Conservation (phyloP, 92 coral and sea anemone genomes). For the Actinernus sp. region DNA sequence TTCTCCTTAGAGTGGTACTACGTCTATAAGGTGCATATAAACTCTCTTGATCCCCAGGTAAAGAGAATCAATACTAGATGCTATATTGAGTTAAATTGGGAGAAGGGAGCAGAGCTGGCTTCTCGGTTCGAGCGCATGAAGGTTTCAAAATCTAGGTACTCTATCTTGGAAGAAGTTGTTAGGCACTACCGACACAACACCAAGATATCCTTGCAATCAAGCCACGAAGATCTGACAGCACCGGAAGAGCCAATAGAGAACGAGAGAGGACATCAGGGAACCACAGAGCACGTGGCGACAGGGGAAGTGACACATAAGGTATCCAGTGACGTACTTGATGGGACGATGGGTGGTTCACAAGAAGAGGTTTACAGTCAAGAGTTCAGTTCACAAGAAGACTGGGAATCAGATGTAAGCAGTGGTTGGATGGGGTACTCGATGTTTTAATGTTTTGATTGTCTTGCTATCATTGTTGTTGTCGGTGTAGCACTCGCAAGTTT, state of each 20-base stretch:
- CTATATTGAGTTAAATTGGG: not conserved
- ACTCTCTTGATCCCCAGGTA: not conserved
- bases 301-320: too few species aligned
- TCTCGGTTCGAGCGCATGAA: not conserved
- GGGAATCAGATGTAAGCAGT: conserved; percentile 38
- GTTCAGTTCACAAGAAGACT: conserved; percentile 10
- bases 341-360: too few species aligned
- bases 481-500: too few species aligned
- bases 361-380: not conserved
- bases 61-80: not conserved
- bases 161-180: not conserved
- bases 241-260: not conserved
- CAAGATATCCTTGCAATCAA: not conserved
- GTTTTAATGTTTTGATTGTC: too few species aligned
- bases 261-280: not conserved
- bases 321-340: too few species aligned
- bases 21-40: not conserved
- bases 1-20: conserved; percentile 8
- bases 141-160: not conserved
- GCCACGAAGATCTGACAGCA: not conserved
- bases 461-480: too few species aligned
- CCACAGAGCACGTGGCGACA: not conserved
- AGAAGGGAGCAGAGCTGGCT: not conserved
- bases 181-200: not conserved
- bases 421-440: too few species aligned